Conservation (phyloP, 2,888 invertebrate genomes). For the Lampropteryx suffumata region DNA sequence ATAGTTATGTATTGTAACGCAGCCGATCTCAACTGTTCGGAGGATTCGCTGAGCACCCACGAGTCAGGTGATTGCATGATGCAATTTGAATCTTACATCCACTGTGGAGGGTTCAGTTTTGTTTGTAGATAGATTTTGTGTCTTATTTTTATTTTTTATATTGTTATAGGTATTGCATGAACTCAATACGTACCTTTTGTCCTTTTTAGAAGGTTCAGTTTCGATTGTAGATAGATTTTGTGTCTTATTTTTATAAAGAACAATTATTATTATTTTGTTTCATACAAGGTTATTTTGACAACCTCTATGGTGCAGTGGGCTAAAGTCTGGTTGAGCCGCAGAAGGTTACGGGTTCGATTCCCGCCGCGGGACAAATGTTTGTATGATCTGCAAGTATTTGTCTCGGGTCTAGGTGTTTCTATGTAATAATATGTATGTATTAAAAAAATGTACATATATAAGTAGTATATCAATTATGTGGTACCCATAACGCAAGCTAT, state of each 20-base stretch:
- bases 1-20: conserved; percentile 54
- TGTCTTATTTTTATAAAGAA: background rate
- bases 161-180: background rate
- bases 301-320: too few relatives aligned
- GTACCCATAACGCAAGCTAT: too few relatives aligned
- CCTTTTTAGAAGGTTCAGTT: background rate
- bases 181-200: background rate
- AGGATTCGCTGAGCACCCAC: conserved; percentile 90
- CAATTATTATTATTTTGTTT: background rate
- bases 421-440: too few relatives aligned
- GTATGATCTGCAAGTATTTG: too few relatives aligned
- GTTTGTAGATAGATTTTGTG: conserved; percentile 27
- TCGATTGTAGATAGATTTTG: background rate
- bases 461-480: too few relatives aligned
- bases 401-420: too few relatives aligned
- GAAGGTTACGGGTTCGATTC: too few relatives aligned
- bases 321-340: too few relatives aligned
- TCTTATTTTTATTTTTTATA: background rate
- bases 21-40: conserved; percentile 92
- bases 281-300: background rate
- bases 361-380: too few relatives aligned
- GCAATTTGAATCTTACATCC: conserved; percentile 33
- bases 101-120: conserved; percentile 26
- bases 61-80: conserved; percentile 88
- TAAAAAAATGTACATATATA: too few relatives aligned